Base-by-base conservation (phyloP, 2,888 invertebrate species). In the Tyria jacobaeae region DNA sequence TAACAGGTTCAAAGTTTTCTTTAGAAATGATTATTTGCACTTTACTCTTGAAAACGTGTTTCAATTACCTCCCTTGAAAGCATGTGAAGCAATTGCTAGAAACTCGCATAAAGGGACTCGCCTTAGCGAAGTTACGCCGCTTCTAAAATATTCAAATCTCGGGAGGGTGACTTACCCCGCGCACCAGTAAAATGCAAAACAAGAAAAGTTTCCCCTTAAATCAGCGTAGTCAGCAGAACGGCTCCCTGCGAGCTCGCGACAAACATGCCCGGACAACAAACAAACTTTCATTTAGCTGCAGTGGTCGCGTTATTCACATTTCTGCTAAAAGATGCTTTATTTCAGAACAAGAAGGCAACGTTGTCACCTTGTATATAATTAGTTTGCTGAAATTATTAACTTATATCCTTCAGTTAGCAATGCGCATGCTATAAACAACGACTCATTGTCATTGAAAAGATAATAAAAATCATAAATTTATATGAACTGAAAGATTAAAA, bases 101-200 rank as follows among this genome's bases (percentile, higher is more conserved):
- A 82, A 86, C 81, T 82, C 82, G 71, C 80, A 83, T 88, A 89
- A 90, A 89, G 86, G 86, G 87, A 87, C 84, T 81, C 81, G 86
- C 83, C 86, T 89, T 82, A 86, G 83, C 73, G 69, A 88, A 89
- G 84, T 89, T 89, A 82, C 84, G 85, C 83, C 84, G 80, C 87
- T 88, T 87, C 83, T 90, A 85, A 90, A 91, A 91, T 90, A 92
- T 92, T 91, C 87, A 90, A 89, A 89, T 89, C 90, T 88, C 89
- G 70, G 79, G 90, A n/a, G n/a, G 89, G 90, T 81, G 89, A 88
- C 87, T 88, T 88, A 88, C 88, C 87, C 85, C 82, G 82, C 77
- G 82, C 85, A 82, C 78, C 87, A 82, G 85, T 89, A 86, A 88
- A 91, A 92, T 92, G 88, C 89, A 88, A 92, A 92, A 92, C 90